phyloP scores from a whole-genome alignment of 1,140 invertebrate genomes.

The Odontomachus brunneus region DNA sequence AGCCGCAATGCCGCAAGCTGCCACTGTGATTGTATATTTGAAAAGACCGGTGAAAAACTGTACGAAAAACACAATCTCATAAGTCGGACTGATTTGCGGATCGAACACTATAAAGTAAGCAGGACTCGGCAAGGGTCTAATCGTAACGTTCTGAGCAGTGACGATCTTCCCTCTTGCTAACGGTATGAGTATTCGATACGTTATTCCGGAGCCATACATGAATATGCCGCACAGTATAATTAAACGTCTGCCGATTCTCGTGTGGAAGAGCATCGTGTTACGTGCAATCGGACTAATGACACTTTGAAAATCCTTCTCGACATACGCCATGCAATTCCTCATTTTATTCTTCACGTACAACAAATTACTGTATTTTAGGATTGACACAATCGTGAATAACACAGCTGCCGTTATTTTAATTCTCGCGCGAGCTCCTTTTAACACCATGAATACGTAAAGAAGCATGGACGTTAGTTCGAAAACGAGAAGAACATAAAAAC shows the following conservation, averaged over 20 bases:
- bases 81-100: conserved; percentile 44
- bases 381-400: not conserved
- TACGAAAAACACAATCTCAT: conserved; percentile 64
- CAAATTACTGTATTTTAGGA: conserved; percentile 1
- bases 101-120: conserved; percentile 58
- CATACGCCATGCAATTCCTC: not conserved
- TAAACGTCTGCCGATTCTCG: conserved; percentile 13
- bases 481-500: not conserved
- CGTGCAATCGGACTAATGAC: not conserved
- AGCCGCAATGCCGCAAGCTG: conserved; percentile 55
- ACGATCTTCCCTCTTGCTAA: conserved; percentile 55
- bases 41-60: conserved; percentile 60
- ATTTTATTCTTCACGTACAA: conserved; percentile 10
- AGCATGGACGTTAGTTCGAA: not conserved
- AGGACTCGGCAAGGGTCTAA: conserved; percentile 53
- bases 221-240: conserved; percentile 10
- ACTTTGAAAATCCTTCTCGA: conserved; percentile 17
- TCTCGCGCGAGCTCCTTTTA: not conserved
- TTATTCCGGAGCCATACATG: not conserved
- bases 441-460: not conserved
- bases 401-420: not conserved
- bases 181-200: conserved; percentile 60
- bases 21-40: conserved; percentile 38
- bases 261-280: not conserved
- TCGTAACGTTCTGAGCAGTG: conserved; percentile 54